Evolutionary conservation across 1,140 invertebrate genomes (phyloP), one percentile per base, ranked within the genome.

Genomic region (Pteromalus puparum): DNA sequence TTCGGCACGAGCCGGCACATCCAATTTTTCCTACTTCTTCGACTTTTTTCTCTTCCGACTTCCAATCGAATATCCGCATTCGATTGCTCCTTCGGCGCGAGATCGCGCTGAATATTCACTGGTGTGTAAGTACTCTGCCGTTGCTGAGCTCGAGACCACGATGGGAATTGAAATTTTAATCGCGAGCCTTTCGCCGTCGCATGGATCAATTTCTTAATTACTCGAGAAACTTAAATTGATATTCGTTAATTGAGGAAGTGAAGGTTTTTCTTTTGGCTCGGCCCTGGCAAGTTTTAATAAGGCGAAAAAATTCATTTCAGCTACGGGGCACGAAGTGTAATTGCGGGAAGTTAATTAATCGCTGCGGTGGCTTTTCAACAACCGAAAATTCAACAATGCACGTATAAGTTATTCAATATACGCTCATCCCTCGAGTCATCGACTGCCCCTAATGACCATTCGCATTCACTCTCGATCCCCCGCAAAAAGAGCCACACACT

Each of bases 201-300:
- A 13, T 28, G 1, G 79, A 82, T 85, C 84, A 82, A 85, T 85
- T 85, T 85, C 84, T 85, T 85, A 85, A 85, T 82, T 82, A 85
- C 82, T 85, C 76, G 84, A 85, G 79, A 79, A 85, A 82, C 81
- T 82, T 85, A 74, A 85, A 65, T 85, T 82, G 79, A 81, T 81
- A 85, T 76, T 73, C 81, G 81, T 82, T 81, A 82, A 85, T 82
- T 72, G 74, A 81, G 53, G 65, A 81, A 75, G 18, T 18, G 30
- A 28, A 79, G 34, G 21, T 46, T 84, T 73, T 79, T 84, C 21
- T 70, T 24, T 74, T 30, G 1, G 30, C 30, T 48, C 68, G 5
- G 28, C 24, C 15, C 28, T 76, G 10, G 72, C 30, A 48, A 83
- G 34, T 77, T 83, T 61, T 82, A 74, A 82, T 74, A 82, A 38